These are phyloP conservation scores for Thymallus thymallus DNA, from an alignment of 2,113 vertebrate species.

Conservation along the genomic window DNA sequence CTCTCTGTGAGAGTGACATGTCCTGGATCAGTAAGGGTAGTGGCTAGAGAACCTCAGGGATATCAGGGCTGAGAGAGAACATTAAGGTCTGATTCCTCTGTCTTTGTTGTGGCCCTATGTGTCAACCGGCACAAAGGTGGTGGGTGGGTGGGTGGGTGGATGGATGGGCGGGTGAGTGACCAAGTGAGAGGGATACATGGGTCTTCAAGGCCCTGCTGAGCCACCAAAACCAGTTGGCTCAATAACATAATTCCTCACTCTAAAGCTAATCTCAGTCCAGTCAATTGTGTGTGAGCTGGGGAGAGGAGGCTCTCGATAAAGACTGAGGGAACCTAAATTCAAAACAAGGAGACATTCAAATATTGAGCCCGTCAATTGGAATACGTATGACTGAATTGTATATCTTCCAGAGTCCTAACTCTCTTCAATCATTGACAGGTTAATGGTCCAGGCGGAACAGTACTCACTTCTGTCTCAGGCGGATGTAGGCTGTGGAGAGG, in stretches of 20 bases:
- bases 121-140: not conserved
- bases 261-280: not conserved
- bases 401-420: not conserved
- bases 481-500: slow-evolving; percentile 94
- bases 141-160: too few species aligned
- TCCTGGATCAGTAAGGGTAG: not conserved
- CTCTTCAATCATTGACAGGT: not conserved
- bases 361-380: not conserved
- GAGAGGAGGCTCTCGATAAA: not conserved
- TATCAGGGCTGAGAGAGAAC: not conserved
- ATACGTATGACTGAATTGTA: not conserved
- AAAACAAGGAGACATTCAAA: too few species aligned
- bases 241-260: not conserved
- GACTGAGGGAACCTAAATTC: not conserved
- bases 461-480: slow-evolving; percentile 93
- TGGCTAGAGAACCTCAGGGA: not conserved
- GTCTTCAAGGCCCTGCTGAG: not conserved
- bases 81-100: not conserved
- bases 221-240: not conserved
- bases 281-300: not conserved
- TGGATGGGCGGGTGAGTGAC: too few species aligned
- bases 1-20: not conserved
- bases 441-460: not conserved
- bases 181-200: too few species aligned
- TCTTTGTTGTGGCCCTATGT: not conserved